Base-by-base conservation (phyloP, 2,888 invertebrate genomes). In the Tetropium fuscum region DNA sequence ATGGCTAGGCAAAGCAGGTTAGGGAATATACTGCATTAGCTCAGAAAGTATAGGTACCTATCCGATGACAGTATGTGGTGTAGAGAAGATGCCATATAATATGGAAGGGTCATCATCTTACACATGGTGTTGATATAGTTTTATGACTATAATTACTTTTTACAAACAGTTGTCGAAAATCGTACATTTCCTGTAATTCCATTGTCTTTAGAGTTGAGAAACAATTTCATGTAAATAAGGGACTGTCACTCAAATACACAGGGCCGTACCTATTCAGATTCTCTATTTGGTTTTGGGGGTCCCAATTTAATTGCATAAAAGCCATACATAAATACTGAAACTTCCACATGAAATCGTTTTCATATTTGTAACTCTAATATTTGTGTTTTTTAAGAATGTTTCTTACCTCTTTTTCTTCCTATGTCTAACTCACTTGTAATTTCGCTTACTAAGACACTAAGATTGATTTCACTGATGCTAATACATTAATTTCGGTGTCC, bases 201-300 rank as follows among this genome's bases (percentile, higher is more conserved):
- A 69, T 68, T 68, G 68, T 68, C 54, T 66, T 56, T 57, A 44
- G 20, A 51, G 60, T 68, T 66, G 54, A 57, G 60, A 59, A 68
- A 66, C 61, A 58, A 53, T 54, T 53, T 57, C 60, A 53, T 54
- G 68, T 64, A 66, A 70, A 72, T 68, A 72, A 69, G 63, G 68
- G 69, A 38, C 60, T 51, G 67, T 61, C 64, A 25, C 43, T 44
- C 51, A 34, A n/a, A 34, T 34, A n/a, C 8, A n/a, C 44, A 44
- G 44, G 15, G 6, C 1, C 44, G 44, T 16, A 36, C 2, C 18
- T 10, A n/a, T n/a, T n/a, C n/a, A n/a, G n/a, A n/a, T n/a, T n/a
- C n/a, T n/a, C n/a, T n/a, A n/a, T n/a, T n/a, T n/a, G n/a, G n/a
- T n/a, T n/a, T n/a, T n/a, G n/a, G n/a, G n/a, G n/a, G n/a, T n/a